Conservation (phyloP, 2,113 vertebrate genomes). For the Hemiscyllium ocellatum region DNA sequence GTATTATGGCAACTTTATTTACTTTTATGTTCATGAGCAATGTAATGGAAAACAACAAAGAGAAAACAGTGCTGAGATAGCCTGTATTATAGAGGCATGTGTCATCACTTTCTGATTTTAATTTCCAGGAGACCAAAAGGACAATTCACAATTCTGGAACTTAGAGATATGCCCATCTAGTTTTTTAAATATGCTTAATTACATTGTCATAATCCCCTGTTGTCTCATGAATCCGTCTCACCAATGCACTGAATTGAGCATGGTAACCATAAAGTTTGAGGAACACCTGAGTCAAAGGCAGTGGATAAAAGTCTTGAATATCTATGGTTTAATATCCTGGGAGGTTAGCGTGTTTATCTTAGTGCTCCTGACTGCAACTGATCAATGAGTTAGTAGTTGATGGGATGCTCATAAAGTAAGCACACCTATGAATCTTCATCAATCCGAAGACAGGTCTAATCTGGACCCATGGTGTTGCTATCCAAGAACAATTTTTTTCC, state of each 20-base stretch:
- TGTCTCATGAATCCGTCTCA: background rate
- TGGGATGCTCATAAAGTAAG: background rate
- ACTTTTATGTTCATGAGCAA: too few species aligned
- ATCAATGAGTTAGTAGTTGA: background rate
- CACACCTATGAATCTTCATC: background rate
- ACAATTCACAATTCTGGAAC: background rate
- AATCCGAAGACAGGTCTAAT: background rate
- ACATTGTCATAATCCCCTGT: background rate
- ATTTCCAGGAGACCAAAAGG: background rate
- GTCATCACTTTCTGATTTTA: background rate
- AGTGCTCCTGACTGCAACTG: background rate
- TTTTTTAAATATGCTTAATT: background rate
- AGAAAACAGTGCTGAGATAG: background rate
- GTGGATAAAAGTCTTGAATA: background rate
- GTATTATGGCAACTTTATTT: too few species aligned
- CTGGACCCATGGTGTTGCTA: background rate
- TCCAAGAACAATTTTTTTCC: background rate
- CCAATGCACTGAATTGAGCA: background rate
- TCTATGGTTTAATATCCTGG: background rate
- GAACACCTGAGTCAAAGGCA: background rate
- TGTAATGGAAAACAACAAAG: background rate
- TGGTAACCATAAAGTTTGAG: background rate
- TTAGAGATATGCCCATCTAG: background rate
- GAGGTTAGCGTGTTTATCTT: slow-evolving; percentile 11
- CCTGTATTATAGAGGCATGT: background rate